Conservation (phyloP, 2,113 vertebrate genomes). For the Chascanopsetta lugubris region DNA sequence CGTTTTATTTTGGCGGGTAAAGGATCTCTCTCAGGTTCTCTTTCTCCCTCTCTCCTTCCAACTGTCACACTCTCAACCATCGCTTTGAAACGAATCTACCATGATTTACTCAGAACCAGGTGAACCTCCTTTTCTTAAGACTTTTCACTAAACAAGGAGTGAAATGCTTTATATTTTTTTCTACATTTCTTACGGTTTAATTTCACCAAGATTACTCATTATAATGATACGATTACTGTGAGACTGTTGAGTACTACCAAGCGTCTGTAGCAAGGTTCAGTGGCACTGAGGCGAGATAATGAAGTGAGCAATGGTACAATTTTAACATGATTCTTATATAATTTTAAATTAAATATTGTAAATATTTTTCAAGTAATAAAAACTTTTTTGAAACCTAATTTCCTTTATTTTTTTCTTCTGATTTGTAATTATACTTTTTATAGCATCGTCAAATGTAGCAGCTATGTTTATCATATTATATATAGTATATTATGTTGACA, state of each 20-base stretch:
- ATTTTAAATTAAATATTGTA: conserved; percentile 60
- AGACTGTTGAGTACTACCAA: conserved; percentile 37
- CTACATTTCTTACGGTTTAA: conserved; percentile 53
- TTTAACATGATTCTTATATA: conserved; percentile 45
- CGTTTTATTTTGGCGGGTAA: conserved; percentile 32
- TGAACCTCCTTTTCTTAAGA: conserved; percentile 69
- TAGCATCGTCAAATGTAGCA: too few species aligned
- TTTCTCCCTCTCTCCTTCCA: conserved; percentile 16
- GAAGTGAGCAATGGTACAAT: conserved; percentile 23
- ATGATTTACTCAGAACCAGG: conserved; percentile 45
- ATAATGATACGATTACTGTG: neutral
- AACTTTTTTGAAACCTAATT: conserved; percentile 23
- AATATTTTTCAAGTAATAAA: conserved; percentile 77
- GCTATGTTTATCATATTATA: too few species aligned
- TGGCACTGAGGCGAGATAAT: conserved; percentile 6
- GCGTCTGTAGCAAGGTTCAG: conserved; percentile 46
- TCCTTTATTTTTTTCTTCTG: neutral
- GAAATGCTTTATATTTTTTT: conserved; percentile 45
- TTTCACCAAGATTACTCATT: conserved; percentile 13
- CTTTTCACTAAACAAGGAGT: conserved; percentile 36
- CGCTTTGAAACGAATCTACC: conserved; percentile 11
- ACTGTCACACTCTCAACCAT: conserved; percentile 7
- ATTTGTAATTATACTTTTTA: too few species aligned
- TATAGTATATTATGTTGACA: too few species aligned
- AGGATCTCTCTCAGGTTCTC: conserved; percentile 67